Conservation (phyloP, 2,888 invertebrate species). For the Congeria kusceri region DNA sequence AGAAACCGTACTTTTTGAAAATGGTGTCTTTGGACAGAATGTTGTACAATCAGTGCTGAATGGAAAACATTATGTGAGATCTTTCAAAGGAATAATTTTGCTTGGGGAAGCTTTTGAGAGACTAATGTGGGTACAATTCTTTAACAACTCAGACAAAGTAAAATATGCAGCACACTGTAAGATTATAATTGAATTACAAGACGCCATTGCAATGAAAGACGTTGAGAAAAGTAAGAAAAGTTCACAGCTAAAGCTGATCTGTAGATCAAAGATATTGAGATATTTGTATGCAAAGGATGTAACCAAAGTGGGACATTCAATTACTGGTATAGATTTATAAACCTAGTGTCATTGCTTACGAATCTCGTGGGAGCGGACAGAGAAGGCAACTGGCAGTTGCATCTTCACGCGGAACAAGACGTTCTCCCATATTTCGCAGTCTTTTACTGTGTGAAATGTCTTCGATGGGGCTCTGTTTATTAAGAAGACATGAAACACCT, state of each 20-base stretch:
- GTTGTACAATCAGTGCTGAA: neutral
- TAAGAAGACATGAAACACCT: conserved; percentile 36
- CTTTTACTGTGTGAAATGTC: neutral
- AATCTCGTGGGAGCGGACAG: conserved; percentile 18
- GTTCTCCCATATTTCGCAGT: conserved; percentile 34
- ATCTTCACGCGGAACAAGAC: conserved; percentile 8
- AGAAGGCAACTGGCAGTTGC: conserved; percentile 29
- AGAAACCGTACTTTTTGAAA: conserved; percentile 1
- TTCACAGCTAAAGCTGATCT: neutral
- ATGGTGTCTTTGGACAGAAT: neutral
- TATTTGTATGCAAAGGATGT: neutral
- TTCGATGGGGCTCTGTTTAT: conserved; percentile 37
- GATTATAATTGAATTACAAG: neutral
- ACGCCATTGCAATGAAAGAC: neutral
- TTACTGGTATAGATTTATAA: conserved; percentile 11
- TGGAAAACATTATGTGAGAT: neutral
- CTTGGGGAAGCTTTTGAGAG: neutral
- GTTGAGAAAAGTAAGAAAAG: neutral
- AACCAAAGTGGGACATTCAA: conserved; percentile 1
- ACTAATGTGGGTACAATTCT: neutral
- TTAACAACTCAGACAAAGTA: neutral
- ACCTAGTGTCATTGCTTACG: conserved; percentile 8
- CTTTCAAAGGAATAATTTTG: neutral
- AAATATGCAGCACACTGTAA: neutral
- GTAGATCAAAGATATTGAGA: neutral